Evolutionary conservation across 1,140 invertebrate species (phyloP).

Genomic region (Harlomillsia oculata): DNA sequence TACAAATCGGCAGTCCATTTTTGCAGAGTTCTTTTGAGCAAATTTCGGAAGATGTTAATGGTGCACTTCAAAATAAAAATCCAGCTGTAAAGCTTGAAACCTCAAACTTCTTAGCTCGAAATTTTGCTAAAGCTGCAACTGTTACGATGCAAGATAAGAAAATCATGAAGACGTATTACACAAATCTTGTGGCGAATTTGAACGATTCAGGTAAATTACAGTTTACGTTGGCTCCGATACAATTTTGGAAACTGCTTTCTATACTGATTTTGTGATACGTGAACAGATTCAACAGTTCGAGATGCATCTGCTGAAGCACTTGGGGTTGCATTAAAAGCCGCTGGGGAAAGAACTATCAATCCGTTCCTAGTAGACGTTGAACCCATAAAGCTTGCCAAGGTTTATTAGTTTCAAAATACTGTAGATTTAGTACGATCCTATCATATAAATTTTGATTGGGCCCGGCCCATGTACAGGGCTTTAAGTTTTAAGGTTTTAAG

Average conservation of each 20-base stretch:
- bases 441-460: background rate
- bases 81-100: constrained; percentile 89
- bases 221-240: no score
- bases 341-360: constrained; percentile 80
- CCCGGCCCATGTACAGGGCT: background rate
- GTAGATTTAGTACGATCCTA: background rate
- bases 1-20: constrained; percentile 20
- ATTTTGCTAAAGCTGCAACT: constrained; percentile 62
- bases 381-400: constrained; percentile 82
- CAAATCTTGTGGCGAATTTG: constrained; percentile 70
- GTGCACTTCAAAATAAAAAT: constrained; percentile 87
- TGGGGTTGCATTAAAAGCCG: constrained; percentile 86
- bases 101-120: constrained; percentile 72
- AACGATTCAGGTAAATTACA: constrained; percentile 61
- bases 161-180: constrained; percentile 71
- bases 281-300: constrained; percentile 69
- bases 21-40: constrained; percentile 70
- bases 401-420: constrained; percentile 36
- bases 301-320: constrained; percentile 80
- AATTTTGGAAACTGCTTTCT: no score
- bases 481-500: background rate
- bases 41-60: constrained; percentile 73
- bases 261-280: no score
- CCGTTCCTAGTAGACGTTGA: constrained; percentile 81
- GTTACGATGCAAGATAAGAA: constrained; percentile 75